phyloP scores from a whole-genome alignment of 2,113 vertebrate species.

The Scopus umbretta region DNA sequence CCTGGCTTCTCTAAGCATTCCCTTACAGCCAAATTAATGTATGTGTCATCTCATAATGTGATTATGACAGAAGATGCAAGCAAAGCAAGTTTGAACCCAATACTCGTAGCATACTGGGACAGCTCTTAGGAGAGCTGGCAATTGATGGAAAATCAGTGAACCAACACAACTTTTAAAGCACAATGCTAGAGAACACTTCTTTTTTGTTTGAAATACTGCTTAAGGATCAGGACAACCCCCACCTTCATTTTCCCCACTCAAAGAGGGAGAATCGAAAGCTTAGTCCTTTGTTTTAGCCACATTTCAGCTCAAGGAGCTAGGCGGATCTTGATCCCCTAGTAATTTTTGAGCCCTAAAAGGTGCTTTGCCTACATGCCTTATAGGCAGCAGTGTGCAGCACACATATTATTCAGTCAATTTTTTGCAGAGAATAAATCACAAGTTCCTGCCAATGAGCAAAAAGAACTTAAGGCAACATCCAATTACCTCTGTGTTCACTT shows the following conservation, averaged over 20 bases:
- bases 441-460: not conserved
- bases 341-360: not conserved
- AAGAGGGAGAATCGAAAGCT: not conserved
- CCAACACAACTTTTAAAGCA: not conserved
- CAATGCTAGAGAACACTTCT: not conserved
- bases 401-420: not conserved
- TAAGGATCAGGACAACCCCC: not conserved
- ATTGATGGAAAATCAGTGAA: not conserved
- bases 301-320: not conserved
- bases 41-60: not conserved
- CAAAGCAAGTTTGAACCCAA: not conserved
- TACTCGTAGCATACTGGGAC: not conserved
- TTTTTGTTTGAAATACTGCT: not conserved
- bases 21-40: not conserved
- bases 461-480: not conserved
- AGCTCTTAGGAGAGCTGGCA: not conserved
- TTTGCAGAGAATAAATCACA: not conserved
- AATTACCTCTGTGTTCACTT: not conserved
- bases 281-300: not conserved
- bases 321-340: not conserved
- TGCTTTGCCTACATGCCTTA: not conserved
- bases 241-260: not conserved
- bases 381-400: not conserved
- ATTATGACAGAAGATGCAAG: not conserved
- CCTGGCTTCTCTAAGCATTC: not conserved